Evolutionary conservation across 2,797 vertebrate genomes (phyloP), one percentile per base, ranked within the genome.

Genomic region (Myotis findleyi): DNA sequence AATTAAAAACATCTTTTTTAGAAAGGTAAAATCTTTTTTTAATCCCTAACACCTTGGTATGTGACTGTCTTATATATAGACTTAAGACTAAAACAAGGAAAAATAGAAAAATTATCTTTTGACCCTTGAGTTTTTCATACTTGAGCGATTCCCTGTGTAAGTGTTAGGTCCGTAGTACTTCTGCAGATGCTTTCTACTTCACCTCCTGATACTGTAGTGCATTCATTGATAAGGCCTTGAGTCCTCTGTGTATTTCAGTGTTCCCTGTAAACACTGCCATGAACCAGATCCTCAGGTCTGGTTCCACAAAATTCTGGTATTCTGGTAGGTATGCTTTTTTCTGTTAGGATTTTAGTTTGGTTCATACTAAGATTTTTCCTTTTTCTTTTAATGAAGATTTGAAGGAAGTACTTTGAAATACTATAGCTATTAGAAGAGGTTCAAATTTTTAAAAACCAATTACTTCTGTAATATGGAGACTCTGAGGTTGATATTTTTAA

Each of bases 381-480:
- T 92, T 94, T 81, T 80, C 33, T 76, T 89, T 93, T 53, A 86
- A 57, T 77, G 36, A 89, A 53, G 6, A 49, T 55, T 57, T 91
- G 30, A 86, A 86, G 55, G 47, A 85, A 38, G 2, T 49, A 59
- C 62, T 83, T 92, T 86, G 47, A 68, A 86, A 76, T 83, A 53
- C 20, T 62, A 51, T 55, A 77, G 36, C 64, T 87, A 38, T 87
- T 87, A 84, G 23, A 72, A 91, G 80, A 89, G 3, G 16, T 84
- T 95, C 21, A 66, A 9, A 71, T 30, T 62, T 93, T 95, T 44
- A 9, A 91, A 53, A 93, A 62, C 13, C 23, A 71, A 80, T 38
- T 77, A 38, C 6, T 27, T 91, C 16, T 47, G 0, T 64, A 68
- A 30, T n/a, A 16, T 41, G 18, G 36, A 38, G 72, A 87, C 49